Percentiles rank a stretch among this genome's conserved stretches.
These are phyloP conservation scores for Opisthocomus hoazin DNA, from an alignment of 2,113 vertebrate genomes.

Conservation along the genomic window DNA sequence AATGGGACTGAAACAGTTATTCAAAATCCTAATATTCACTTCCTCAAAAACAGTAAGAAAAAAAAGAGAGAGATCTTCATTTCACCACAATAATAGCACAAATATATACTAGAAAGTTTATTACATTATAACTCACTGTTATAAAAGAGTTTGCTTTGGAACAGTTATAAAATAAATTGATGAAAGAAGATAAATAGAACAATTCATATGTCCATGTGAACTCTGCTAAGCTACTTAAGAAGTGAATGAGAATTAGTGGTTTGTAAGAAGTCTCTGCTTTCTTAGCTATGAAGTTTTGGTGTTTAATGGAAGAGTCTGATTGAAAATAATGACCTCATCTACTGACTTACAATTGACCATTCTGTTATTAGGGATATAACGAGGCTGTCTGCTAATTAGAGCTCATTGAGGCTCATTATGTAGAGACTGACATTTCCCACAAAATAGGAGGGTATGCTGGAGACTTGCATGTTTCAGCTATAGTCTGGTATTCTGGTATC, in stretches of 20 bases:
- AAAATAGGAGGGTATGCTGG: neutral
- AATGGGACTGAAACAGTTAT: neutral
- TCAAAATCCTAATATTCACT: neutral
- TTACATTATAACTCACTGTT: neutral
- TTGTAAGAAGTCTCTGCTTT: neutral
- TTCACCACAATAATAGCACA: neutral
- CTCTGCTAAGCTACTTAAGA: neutral
- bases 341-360: slow-evolving; percentile 21
- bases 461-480: neutral
- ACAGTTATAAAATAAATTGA: slow-evolving; percentile 29
- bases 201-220: slow-evolving; percentile 25
- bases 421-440: slow-evolving; percentile 12
- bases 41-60: neutral
- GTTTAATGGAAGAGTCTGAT: neutral
- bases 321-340: slow-evolving; percentile 45
- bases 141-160: slow-evolving; percentile 10
- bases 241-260: neutral
- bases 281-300: neutral
- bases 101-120: neutral
- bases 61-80: neutral
- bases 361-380: slow-evolving; percentile 27
- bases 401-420: slow-evolving; percentile 13
- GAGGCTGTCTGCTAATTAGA: slow-evolving; percentile 33
- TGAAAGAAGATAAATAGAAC: slow-evolving; percentile 15
- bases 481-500: neutral